These are phyloP conservation scores for Tenthredo distinguenda DNA, from an alignment of 2,888 invertebrate genomes.

Conservation along the genomic window DNA sequence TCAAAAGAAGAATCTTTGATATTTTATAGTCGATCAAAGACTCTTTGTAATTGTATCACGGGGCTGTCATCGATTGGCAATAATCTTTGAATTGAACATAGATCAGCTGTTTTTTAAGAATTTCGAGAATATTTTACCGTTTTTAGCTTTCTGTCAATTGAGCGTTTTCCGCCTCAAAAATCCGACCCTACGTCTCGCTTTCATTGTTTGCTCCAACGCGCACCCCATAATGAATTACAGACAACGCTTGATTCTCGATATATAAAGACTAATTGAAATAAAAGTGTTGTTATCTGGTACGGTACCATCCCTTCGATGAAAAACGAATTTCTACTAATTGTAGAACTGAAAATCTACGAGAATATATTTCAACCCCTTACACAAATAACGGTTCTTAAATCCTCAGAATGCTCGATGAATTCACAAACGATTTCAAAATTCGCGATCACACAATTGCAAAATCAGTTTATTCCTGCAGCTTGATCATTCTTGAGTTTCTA, in stretches of 20 bases:
- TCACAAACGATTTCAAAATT: not conserved
- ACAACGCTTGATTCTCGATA: not conserved
- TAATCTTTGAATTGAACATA: not conserved
- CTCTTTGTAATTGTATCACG: not conserved
- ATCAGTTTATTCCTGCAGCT: too few species aligned
- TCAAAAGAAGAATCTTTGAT: not conserved
- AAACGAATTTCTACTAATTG: not conserved
- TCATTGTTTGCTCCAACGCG: slow-evolving; percentile 26
- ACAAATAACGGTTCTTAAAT: not conserved
- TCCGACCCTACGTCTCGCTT: not conserved
- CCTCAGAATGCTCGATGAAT: not conserved
- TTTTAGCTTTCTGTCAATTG: not conserved
- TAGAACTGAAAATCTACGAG: not conserved
- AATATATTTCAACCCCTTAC: not conserved
- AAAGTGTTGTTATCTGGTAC: not conserved
- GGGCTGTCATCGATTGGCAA: not conserved
- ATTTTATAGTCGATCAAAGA: not conserved
- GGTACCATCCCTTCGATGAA: not conserved
- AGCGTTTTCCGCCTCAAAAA: not conserved
- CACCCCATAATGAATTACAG: slow-evolving; percentile 20
- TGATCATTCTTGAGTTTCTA: too few species aligned
- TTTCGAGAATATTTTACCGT: not conserved
- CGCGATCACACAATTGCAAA: too few species aligned
- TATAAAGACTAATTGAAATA: not conserved
- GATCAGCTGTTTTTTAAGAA: not conserved